phyloP scores from a whole-genome alignment of 2,797 vertebrate species.

The Pagetopsis macropterus region DNA sequence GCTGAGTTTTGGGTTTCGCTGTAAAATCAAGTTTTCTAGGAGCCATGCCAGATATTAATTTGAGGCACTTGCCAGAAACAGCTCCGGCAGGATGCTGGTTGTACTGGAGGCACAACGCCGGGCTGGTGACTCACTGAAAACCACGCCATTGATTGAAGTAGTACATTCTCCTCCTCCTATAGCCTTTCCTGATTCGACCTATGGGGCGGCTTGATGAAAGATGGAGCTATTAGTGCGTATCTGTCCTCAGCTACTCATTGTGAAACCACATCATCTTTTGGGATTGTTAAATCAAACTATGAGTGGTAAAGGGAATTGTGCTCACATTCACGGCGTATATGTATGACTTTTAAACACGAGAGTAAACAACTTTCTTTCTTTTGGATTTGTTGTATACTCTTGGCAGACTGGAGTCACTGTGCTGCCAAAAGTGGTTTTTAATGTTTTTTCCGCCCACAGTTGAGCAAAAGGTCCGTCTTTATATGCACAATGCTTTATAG shows the following conservation, averaged over 20 bases:
- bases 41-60: slow-evolving; percentile 74
- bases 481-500: slow-evolving; percentile 56
- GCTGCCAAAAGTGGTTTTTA: slow-evolving; percentile 62
- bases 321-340: slow-evolving; percentile 29
- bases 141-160: slow-evolving; percentile 22
- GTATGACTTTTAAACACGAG: slow-evolving; percentile 35
- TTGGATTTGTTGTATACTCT: slow-evolving; percentile 58
- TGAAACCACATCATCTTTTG: slow-evolving; percentile 3
- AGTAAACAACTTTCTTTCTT: slow-evolving; percentile 61
- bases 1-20: slow-evolving; percentile 62
- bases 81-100: slow-evolving; percentile 69
- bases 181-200: slow-evolving; percentile 42
- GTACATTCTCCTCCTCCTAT: slow-evolving; percentile 41
- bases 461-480: slow-evolving; percentile 64
- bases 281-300: slow-evolving; percentile 31
- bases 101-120: slow-evolving; percentile 42
- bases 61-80: slow-evolving; percentile 71
- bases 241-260: slow-evolving; percentile 28
- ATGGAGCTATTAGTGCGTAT: slow-evolving; percentile 35
- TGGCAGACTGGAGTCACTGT: slow-evolving; percentile 54
- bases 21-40: slow-evolving; percentile 57
- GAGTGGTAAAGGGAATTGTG: slow-evolving; percentile 25
- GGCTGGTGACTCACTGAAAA: slow-evolving; percentile 40
- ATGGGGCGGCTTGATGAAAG: slow-evolving; percentile 29
- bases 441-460: slow-evolving; percentile 37